A percentile compares a stretch with the other conserved stretches of the same genome.
Evolutionary conservation across 2,888 invertebrate genomes (phyloP).

Genomic region (Lymantria monacha): DNA sequence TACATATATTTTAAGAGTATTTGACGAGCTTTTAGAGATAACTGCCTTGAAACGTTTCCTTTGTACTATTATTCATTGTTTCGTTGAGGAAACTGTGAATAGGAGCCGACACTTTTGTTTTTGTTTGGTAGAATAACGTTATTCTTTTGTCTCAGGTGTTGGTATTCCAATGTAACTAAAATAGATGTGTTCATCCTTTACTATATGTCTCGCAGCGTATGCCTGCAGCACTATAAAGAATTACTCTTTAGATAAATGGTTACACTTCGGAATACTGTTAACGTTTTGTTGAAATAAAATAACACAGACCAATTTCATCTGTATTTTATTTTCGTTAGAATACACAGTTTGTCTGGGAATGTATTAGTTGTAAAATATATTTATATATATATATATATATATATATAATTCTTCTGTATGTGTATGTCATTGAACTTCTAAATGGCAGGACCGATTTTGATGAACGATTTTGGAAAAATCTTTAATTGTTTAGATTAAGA

Average conservation of each 20-base stretch:
- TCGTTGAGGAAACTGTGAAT: slow-evolving; percentile 49
- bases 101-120: slow-evolving; percentile 49
- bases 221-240: slow-evolving; percentile 22
- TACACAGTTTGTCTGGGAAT: too few species aligned
- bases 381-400: too few species aligned
- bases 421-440: too few species aligned
- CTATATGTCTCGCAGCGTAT: slow-evolving; percentile 22
- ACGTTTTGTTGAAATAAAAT: too few species aligned
- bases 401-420: too few species aligned
- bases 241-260: slow-evolving; percentile 27
- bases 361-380: too few species aligned
- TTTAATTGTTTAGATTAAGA: too few species aligned
- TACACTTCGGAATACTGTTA: slow-evolving; percentile 15
- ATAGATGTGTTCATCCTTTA: slow-evolving; percentile 22
- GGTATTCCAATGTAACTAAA: slow-evolving; percentile 21
- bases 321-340: too few species aligned
- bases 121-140: slow-evolving; percentile 45
- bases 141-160: slow-evolving; percentile 45
- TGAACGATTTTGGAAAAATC: too few species aligned
- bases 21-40: slow-evolving; percentile 74
- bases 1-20: slow-evolving; percentile 63
- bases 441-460: too few species aligned
- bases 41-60: slow-evolving; percentile 67
- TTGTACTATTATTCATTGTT: slow-evolving; percentile 74
- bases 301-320: too few species aligned